Base-by-base conservation (phyloP, 1,140 invertebrate species). In the Spodoptera frugiperda region DNA sequence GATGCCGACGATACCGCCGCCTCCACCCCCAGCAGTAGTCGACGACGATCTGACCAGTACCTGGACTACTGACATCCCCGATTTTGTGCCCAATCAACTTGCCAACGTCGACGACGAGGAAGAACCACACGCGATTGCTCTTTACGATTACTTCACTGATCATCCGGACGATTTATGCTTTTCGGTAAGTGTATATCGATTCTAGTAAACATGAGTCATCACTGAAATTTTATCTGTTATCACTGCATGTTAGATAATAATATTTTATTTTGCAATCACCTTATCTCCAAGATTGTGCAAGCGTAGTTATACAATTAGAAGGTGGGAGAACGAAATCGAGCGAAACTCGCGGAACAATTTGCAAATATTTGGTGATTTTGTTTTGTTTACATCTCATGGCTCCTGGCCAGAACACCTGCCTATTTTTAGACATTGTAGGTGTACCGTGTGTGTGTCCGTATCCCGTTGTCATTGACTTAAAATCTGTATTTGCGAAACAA, bases 1-100 rank as follows among this genome's bases (percentile, higher is more conserved):
- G 0, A 97, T 97, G 97, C 97, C 97, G 6, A 95, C 95, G 15
- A 95, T 96, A 68, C 96, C 97, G 9, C 96, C 97, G 1, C 97
- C 97, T 6, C 96, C 96, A 14, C 96, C 96, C 9, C 96, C 97
- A 0, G 86, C 94, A 46, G 93, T 95, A 33, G 85, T 94, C 78
- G 89, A 93, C 82, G 80, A 89, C 57, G 76, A 93, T 21, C 61
- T 91, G 2, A 84, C 84, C 30, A 83, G 91, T 44, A 83, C 81
- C 67, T 95, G 87, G 90, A 93, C 87, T 2, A 83, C 15, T 44
- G 79, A 80, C 9, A 19, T 21, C 1, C 11, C 63, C 4, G 71
- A 78, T 49, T 63, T 63, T 33, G 33, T 15, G 33, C 33, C 59
- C 10, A 33, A 63, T 46, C 39, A 67, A 48, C 44, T 61, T 72